phyloP scores from a whole-genome alignment of 2,113 vertebrate genomes.

The Felis catus region DNA sequence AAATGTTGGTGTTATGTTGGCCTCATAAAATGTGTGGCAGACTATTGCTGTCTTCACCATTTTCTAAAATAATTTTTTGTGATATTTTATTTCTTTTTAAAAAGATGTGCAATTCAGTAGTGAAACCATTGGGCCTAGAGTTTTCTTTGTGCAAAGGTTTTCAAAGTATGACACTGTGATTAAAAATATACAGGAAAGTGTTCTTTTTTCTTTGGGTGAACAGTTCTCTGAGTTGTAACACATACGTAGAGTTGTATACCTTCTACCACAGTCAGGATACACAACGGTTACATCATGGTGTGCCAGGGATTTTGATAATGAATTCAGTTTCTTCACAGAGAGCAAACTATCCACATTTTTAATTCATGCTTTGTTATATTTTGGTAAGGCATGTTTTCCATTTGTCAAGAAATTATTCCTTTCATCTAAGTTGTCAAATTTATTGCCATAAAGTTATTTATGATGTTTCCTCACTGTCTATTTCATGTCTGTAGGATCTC shows the following conservation, averaged over 20 bases:
- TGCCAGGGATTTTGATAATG: background rate
- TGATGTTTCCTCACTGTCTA: background rate
- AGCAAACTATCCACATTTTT: background rate
- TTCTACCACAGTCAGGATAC: background rate
- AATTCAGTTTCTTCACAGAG: constrained; percentile 5
- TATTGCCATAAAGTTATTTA: background rate
- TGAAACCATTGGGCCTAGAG: background rate
- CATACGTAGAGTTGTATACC: background rate
- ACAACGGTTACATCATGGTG: background rate
- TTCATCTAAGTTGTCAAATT: background rate
- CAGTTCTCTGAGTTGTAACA: background rate
- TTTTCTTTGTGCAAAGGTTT: constrained; percentile 7
- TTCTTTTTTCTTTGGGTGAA: background rate
- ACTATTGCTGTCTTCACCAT: background rate
- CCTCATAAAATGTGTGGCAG: background rate
- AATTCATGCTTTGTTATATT: background rate
- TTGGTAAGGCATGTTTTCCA: background rate
- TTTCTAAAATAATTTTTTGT: constrained; percentile 18
- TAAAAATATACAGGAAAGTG: background rate
- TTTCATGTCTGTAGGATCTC: background rate
- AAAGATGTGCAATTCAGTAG: background rate
- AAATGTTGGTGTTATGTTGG: background rate
- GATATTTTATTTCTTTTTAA: constrained; percentile 32
- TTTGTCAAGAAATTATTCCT: background rate
- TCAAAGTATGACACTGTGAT: background rate